Evolutionary conservation across 2,888 invertebrate genomes (phyloP).

Genomic region (Lissonota sp.): DNA sequence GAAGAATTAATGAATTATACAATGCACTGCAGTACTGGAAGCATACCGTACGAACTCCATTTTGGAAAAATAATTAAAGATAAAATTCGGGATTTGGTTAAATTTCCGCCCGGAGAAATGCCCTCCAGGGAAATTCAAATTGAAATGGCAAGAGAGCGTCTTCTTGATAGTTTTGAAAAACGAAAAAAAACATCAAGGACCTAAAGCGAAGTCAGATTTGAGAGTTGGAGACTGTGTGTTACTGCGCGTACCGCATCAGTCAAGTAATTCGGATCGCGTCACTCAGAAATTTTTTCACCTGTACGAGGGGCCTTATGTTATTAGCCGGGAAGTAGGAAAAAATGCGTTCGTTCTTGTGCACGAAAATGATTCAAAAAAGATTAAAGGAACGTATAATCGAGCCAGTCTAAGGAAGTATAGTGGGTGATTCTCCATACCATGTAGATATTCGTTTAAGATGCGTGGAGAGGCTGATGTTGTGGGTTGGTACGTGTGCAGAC

Average conservation of each 20-base stretch:
- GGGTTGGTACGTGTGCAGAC: too few species aligned
- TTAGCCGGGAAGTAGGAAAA: not conserved
- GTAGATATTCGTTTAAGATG: not conserved
- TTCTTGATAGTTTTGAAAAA: slow-evolving; percentile 5
- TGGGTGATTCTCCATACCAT: not conserved
- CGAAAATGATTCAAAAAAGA: not conserved
- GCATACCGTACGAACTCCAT: slow-evolving; percentile 33
- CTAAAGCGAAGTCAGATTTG: not conserved
- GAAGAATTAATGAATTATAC: slow-evolving; percentile 36
- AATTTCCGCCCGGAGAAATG: slow-evolving; percentile 1
- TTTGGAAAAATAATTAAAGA: slow-evolving; percentile 17
- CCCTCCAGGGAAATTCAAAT: not conserved
- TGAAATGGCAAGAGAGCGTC: slow-evolving; percentile 4
- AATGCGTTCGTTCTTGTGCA: slow-evolving; percentile 32
- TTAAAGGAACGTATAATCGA: slow-evolving; percentile 48
- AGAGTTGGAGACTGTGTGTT: slow-evolving; percentile 21
- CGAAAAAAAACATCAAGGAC: slow-evolving; percentile 11
- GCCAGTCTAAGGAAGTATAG: slow-evolving; percentile 26
- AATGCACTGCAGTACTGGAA: slow-evolving; percentile 30
- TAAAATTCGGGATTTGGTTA: slow-evolving; percentile 24
- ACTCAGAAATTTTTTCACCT: slow-evolving; percentile 42
- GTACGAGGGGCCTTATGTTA: slow-evolving; percentile 34
- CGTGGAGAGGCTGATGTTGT: not conserved
- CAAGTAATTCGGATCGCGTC: slow-evolving; percentile 11
- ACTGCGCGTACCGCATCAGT: slow-evolving; percentile 30